These are phyloP conservation scores for Eupithecia subfuscata DNA, from an alignment of 2,888 invertebrate species.

Conservation along the genomic window DNA sequence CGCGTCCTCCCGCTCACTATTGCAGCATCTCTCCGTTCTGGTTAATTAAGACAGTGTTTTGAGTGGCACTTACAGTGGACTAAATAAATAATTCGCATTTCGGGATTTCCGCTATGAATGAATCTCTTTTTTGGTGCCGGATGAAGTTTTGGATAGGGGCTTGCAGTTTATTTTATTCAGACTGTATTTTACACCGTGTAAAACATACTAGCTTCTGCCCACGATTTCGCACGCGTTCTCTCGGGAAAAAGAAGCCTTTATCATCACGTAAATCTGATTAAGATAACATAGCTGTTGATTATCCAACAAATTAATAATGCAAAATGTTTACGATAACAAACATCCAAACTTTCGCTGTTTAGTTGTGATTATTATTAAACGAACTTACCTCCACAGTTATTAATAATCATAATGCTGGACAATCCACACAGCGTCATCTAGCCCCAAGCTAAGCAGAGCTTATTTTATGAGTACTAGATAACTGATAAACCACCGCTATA, in stretches of 20 bases:
- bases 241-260: background rate
- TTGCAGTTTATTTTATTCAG: background rate
- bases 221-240: background rate
- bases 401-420: no score
- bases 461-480: no score
- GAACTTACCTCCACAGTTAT: background rate
- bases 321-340: background rate
- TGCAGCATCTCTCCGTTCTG: slow-evolving; percentile 72
- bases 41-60: slow-evolving; percentile 82
- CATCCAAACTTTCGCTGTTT: background rate
- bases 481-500: no score
- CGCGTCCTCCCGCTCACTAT: slow-evolving; percentile 40
- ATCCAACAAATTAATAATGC: background rate
- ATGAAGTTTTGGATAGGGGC: slow-evolving; percentile 9
- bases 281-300: background rate
- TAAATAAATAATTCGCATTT: slow-evolving; percentile 70
- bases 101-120: slow-evolving; percentile 27
- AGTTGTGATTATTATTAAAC: background rate
- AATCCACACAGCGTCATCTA: no score
- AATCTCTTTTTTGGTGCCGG: slow-evolving; percentile 19
- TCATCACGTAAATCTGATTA: background rate
- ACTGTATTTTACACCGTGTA: background rate
- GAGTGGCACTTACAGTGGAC: slow-evolving; percentile 76
- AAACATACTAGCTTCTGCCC: background rate
- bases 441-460: no score